Percentiles rank a stretch among this genome's conserved stretches.
Conservation (phyloP, 2,797 vertebrate species). For the Neosilurus mollespiculum region DNA sequence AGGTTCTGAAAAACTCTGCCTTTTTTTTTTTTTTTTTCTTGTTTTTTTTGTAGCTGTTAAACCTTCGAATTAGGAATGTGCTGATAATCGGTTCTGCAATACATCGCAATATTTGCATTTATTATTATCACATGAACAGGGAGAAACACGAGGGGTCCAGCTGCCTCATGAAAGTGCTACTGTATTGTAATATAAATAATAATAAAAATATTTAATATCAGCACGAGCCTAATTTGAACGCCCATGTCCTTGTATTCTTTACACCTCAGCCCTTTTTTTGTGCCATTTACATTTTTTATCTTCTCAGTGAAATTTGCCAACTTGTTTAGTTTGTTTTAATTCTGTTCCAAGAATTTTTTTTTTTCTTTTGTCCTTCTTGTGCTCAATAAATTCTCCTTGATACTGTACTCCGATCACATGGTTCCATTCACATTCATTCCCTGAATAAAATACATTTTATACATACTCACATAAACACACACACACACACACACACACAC, state of each 20-base stretch:
- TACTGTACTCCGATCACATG: slow-evolving; percentile 36
- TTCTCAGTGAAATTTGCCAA: slow-evolving; percentile 48
- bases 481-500: slow-evolving; percentile 5
- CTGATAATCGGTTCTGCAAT: neutral
- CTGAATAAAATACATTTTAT: neutral
- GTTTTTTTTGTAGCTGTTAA: slow-evolving; percentile 8
- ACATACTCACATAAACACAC: neutral
- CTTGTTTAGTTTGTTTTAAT: slow-evolving; percentile 57
- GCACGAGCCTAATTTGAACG: slow-evolving; percentile 46
- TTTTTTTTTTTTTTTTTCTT: slow-evolving; percentile 60
- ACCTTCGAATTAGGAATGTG: slow-evolving; percentile 15
- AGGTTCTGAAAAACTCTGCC: slow-evolving; percentile 59
- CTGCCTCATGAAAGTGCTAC: neutral
- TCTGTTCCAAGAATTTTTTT: slow-evolving; percentile 51
- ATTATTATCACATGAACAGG: neutral
- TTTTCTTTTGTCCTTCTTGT: slow-evolving; percentile 43
- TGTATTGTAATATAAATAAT: neutral
- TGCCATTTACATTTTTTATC: slow-evolving; percentile 68
- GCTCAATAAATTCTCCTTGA: slow-evolving; percentile 52
- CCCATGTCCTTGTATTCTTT: slow-evolving; percentile 47
- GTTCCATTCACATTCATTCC: slow-evolving; percentile 38
- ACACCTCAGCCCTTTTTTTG: slow-evolving; percentile 60
- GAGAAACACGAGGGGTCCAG: neutral
- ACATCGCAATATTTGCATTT: slow-evolving; percentile 12
- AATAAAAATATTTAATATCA: neutral